Evolutionary conservation across 2,113 vertebrate genomes (phyloP).

Genomic region (Gadus chalcogrammus): DNA sequence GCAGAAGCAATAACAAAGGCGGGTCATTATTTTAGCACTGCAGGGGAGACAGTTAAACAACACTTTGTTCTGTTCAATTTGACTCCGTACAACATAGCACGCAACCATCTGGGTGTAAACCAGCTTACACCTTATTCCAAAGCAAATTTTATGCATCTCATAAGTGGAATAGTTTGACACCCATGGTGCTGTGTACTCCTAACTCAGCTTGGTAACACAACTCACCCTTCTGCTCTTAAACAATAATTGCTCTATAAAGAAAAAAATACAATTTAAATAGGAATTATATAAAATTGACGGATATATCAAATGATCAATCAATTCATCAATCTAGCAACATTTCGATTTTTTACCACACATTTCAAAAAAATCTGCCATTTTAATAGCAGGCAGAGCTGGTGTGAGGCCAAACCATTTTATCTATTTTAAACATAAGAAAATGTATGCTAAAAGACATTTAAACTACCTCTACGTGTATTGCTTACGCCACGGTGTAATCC

Average conservation of each 20-base stretch:
- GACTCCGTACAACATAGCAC: conserved; percentile 51
- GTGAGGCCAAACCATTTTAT: too few species aligned
- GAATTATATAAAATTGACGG: too few species aligned
- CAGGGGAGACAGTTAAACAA: conserved; percentile 63
- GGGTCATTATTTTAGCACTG: conserved; percentile 72
- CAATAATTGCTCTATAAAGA: too few species aligned
- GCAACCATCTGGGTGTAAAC: conserved; percentile 53
- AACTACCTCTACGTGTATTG: conserved; percentile 2
- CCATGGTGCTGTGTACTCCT: conserved; percentile 38
- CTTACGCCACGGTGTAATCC: conserved; percentile 10
- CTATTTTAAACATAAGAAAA: too few species aligned
- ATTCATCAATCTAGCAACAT: too few species aligned
- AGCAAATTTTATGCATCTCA: conserved; percentile 41
- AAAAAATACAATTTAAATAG: too few species aligned
- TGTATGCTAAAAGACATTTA: too few species aligned
- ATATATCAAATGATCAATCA: too few species aligned
- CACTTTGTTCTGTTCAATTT: conserved; percentile 57
- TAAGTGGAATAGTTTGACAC: conserved; percentile 47
- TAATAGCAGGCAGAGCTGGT: too few species aligned
- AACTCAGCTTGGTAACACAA: conserved; percentile 47
- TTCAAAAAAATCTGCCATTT: too few species aligned
- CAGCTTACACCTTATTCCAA: conserved; percentile 51
- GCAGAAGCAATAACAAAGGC: conserved; percentile 72
- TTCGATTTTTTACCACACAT: too few species aligned
- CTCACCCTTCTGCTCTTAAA: conserved; percentile 20